Evolutionary conservation across 2,797 vertebrate genomes (phyloP).

Genomic region (Chiloscyllium punctatum): DNA sequence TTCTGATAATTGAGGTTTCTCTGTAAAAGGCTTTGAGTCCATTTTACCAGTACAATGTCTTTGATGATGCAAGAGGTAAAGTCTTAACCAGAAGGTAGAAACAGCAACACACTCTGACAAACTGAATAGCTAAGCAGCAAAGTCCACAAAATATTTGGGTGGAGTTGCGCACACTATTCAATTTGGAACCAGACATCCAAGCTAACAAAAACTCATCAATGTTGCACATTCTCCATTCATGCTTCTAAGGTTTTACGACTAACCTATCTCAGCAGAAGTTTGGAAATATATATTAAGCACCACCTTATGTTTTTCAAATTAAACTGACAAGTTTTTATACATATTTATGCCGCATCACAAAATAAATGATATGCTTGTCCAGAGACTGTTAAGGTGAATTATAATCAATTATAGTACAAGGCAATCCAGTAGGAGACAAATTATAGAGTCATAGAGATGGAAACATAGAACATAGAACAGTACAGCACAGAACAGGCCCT

Average conservation of each 20-base stretch:
- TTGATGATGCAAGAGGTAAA: not conserved
- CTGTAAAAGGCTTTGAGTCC: not conserved
- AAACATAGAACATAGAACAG: too few species aligned
- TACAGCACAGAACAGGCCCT: too few species aligned
- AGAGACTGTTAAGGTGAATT: not conserved
- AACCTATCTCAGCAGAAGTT: not conserved
- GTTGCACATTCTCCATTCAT: not conserved
- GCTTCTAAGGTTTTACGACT: not conserved
- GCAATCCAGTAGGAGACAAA: not conserved
- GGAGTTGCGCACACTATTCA: not conserved
- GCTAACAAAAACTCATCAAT: not conserved
- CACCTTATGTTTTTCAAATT: not conserved
- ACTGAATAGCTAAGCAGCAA: not conserved
- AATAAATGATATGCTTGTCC: not conserved
- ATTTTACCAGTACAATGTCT: not conserved
- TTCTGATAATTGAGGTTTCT: too few species aligned
- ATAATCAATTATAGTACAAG: not conserved
- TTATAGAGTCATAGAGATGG: too few species aligned
- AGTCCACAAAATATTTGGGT: not conserved
- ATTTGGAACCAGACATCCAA: slow-evolving; percentile 1
- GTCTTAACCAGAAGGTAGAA: not conserved
- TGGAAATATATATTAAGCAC: not conserved
- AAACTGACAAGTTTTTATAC: not conserved
- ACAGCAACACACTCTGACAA: not conserved
- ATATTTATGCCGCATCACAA: not conserved